These are phyloP conservation scores for Choristoneura rosaceana DNA, from an alignment of 2,888 invertebrate genomes.

Conservation along the genomic window DNA sequence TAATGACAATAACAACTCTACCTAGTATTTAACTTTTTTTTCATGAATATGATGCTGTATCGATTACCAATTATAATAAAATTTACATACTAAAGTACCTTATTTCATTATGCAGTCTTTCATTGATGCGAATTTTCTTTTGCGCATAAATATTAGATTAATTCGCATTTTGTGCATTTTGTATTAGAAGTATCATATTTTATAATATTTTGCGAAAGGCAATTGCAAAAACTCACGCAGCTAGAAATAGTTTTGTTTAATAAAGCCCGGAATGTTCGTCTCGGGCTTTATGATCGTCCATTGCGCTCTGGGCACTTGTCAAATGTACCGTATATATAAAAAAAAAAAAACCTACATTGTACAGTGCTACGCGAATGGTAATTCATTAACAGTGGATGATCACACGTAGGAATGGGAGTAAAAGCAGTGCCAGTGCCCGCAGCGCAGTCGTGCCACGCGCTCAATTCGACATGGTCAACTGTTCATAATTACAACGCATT, in stretches of 20 bases:
- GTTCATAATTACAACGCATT: slow-evolving; percentile 70
- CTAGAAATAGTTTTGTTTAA: not conserved
- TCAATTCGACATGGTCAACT: slow-evolving; percentile 84
- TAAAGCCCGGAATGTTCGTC: not conserved
- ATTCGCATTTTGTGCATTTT: not conserved
- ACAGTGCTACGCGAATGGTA: slow-evolving; percentile 53
- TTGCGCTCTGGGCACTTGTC: slow-evolving; percentile 61
- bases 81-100: not conserved
- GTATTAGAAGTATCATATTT: no score
- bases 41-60: no score
- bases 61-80: no score
- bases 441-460: slow-evolving; percentile 78
- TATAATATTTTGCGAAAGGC: not conserved
- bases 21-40: no score
- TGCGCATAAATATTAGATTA: not conserved
- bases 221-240: not conserved
- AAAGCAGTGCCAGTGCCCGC: slow-evolving; percentile 76
- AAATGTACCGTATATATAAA: no score
- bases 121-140: not conserved
- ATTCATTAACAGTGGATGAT: slow-evolving; percentile 72
- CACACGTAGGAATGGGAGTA: slow-evolving; percentile 84
- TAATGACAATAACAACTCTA: no score
- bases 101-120: not conserved
- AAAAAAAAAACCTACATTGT: no score
- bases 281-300: slow-evolving; percentile 40